phyloP scores from a whole-genome alignment of 2,113 vertebrate species.

The Pavo muticus region DNA sequence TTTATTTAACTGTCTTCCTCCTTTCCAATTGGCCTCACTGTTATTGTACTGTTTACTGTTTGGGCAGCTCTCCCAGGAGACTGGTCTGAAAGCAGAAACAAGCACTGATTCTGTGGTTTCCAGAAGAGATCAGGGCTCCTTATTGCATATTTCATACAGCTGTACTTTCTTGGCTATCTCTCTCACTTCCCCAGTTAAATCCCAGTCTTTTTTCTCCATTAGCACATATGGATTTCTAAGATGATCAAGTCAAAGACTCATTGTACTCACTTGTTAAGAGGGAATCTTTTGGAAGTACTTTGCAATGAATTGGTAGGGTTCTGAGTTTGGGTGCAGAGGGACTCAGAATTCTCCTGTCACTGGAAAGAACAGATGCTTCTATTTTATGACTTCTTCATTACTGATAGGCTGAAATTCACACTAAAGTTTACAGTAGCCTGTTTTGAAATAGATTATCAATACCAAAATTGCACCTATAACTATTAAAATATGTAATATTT shows the following conservation, averaged over 20 bases:
- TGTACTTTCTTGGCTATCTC: slow-evolving; percentile 50
- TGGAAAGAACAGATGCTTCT: neutral
- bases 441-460: neutral
- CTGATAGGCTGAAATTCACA: neutral
- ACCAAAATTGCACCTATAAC: neutral
- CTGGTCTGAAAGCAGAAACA: slow-evolving; percentile 24
- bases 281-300: neutral
- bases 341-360: neutral
- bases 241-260: slow-evolving; percentile 24
- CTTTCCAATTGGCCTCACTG: neutral
- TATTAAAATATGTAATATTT: neutral
- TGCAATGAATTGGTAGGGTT: neutral
- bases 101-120: slow-evolving; percentile 19
- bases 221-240: slow-evolving; percentile 23
- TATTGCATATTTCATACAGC: slow-evolving; percentile 39
- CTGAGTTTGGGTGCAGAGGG: neutral
- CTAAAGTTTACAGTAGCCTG: neutral
- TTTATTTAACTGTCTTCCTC: neutral
- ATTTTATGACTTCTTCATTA: neutral
- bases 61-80: slow-evolving; percentile 35
- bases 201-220: slow-evolving; percentile 24
- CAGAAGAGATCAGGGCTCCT: neutral
- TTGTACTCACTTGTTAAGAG: slow-evolving; percentile 2
- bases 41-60: neutral
- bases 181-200: slow-evolving; percentile 21